phyloP scores from a whole-genome alignment of 2,113 vertebrate species.

The Sitta europaea region DNA sequence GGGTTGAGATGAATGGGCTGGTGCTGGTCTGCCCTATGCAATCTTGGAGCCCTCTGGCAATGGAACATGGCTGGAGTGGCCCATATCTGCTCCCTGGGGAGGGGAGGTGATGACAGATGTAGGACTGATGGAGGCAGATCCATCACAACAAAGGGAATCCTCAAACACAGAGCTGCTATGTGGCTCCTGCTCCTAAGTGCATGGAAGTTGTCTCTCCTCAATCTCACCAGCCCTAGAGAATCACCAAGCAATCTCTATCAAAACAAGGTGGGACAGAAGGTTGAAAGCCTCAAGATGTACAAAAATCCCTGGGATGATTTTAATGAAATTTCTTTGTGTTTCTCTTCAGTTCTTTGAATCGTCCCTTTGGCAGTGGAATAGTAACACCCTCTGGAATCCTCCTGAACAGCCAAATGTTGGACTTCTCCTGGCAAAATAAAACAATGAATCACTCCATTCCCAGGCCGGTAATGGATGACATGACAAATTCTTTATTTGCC shows the following conservation, averaged over 20 bases:
- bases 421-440: slow-evolving; percentile 93
- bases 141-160: neutral
- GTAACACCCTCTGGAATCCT: slow-evolving; percentile 91
- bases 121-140: neutral
- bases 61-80: neutral
- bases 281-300: neutral
- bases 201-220: neutral
- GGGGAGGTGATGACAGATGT: neutral
- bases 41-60: neutral
- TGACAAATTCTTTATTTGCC: neutral
- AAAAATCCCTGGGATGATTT: neutral
- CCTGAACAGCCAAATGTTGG: slow-evolving; percentile 95
- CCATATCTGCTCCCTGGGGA: neutral
- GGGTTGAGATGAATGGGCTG: neutral
- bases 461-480: slow-evolving; percentile 73
- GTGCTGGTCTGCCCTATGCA: neutral
- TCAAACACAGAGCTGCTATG: neutral
- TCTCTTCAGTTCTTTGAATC: slow-evolving; percentile 87
- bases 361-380: slow-evolving; percentile 92
- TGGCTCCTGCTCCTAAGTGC: neutral
- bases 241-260: neutral
- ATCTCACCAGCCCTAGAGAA: neutral
- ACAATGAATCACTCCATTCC: slow-evolving; percentile 71
- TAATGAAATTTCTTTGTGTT: neutral
- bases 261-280: neutral